These are phyloP conservation scores for Gobiocypris rarus DNA, from an alignment of 2,113 vertebrate species.

Conservation along the genomic window DNA sequence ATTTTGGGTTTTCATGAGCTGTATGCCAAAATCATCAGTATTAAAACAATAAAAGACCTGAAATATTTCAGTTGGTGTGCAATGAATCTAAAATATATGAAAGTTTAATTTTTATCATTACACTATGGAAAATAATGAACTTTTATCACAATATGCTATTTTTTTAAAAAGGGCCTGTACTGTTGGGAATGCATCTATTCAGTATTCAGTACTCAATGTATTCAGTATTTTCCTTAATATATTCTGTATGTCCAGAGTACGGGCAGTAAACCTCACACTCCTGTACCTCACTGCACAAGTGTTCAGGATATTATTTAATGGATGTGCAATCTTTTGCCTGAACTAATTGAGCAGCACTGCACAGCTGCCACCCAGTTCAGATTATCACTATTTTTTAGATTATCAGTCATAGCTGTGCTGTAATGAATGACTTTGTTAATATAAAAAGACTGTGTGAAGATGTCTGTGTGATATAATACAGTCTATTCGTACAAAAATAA, in stretches of 20 bases:
- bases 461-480: background rate
- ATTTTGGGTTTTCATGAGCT: too few species aligned
- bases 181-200: too few species aligned
- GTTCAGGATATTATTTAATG: conserved; percentile 37
- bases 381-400: conserved; percentile 17
- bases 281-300: background rate
- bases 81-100: too few species aligned
- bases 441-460: background rate
- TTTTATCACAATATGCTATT: too few species aligned
- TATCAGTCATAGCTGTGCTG: background rate
- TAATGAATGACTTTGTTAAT: conserved; percentile 33
- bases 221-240: background rate
- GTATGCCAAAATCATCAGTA: too few species aligned
- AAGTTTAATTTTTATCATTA: too few species aligned
- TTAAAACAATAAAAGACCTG: too few species aligned
- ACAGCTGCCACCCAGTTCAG: conserved; percentile 43
- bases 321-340: conserved; percentile 31
- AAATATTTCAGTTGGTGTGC: too few species aligned
- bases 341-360: conserved; percentile 34
- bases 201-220: too few species aligned
- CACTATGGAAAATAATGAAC: too few species aligned
- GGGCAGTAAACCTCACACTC: background rate
- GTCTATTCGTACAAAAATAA: background rate
- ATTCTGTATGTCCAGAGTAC: background rate
- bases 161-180: too few species aligned